Conservation (phyloP, 2,113 vertebrate species). For the Atlantisia rogersi region DNA sequence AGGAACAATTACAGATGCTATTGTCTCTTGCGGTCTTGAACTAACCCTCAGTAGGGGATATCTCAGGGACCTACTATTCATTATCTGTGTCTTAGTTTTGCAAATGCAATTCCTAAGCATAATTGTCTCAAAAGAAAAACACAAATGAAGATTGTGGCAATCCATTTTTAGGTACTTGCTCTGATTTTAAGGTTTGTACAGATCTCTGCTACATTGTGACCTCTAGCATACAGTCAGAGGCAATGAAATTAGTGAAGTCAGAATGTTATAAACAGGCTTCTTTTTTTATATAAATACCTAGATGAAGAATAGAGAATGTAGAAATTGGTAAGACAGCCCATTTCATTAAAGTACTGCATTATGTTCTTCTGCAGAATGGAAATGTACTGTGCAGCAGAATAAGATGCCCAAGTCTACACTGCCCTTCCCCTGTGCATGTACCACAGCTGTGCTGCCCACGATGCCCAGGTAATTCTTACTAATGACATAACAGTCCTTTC, state of each 20-base stretch:
- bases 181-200: neutral
- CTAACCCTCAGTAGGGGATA: slow-evolving; percentile 27
- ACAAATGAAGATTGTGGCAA: neutral
- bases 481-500: neutral
- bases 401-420: slow-evolving; percentile 81
- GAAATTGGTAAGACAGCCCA: neutral
- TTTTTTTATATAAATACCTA: neutral
- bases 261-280: neutral
- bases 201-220: neutral
- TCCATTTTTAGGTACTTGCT: neutral
- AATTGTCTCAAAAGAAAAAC: slow-evolving; percentile 5
- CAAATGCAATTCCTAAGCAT: slow-evolving; percentile 2
- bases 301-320: neutral
- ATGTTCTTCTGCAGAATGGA: slow-evolving; percentile 74
- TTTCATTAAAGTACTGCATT: neutral
- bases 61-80: slow-evolving; percentile 28
- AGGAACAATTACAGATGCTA: slow-evolving; percentile 40
- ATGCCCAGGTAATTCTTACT: slow-evolving; percentile 79
- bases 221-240: neutral
- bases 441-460: slow-evolving; percentile 84
- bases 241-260: neutral
- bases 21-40: slow-evolving; percentile 37
- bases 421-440: slow-evolving; percentile 76
- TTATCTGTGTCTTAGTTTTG: slow-evolving; percentile 32
- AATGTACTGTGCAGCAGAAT: slow-evolving; percentile 83